Base-by-base conservation (phyloP, 2,888 invertebrate genomes). In the Entomobrya proxima region DNA sequence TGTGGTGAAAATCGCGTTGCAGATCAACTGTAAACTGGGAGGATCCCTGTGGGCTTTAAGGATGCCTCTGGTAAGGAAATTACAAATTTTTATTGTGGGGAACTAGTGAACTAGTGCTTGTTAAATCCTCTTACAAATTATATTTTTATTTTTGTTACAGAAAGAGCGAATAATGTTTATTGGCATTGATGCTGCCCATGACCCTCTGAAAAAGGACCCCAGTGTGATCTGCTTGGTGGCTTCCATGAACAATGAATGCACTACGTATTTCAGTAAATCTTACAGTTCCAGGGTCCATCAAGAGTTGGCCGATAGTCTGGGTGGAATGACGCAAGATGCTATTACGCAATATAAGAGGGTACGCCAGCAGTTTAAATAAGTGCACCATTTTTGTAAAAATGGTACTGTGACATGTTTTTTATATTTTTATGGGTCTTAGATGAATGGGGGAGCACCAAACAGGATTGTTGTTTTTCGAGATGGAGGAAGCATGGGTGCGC, bases 11-110 rank as follows among this genome's bases (percentile, higher is more conserved):
- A 96, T 98, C 67, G 94, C 96, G 0, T 92, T 98, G 24, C 98
- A 98, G 92, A 97, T 98, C 89, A 98, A 97, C 91, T 98, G 98
- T 91, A 98, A 98, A 92, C 92, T 98, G 9, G 98, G 98, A 2
- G 98, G 98, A 1, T 95, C 96, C 0, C 92, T 98, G 27, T 98
- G 98, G 98, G 94, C 94, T 0, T 93, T 98, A 0, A 93, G 93
- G 32, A 96, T 98, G 81, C 98, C 98, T 0, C 93, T 95, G 91
- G 94, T 94, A 92, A 30, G 1, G n/a, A 27, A 61, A n/a, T 67
- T 67, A 18, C n/a, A n/a, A 13, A n/a, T 50, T 50, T 2, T 47
- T 5, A 15, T 47, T 47, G 47, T 4, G 52, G 2, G 24, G 50
- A 50, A 4, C n/a, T 52, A 3, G 11, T 52, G 18, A 55, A 11